Evolutionary conservation across 2,113 vertebrate species (phyloP).

Genomic region (Cololabis saira): DNA sequence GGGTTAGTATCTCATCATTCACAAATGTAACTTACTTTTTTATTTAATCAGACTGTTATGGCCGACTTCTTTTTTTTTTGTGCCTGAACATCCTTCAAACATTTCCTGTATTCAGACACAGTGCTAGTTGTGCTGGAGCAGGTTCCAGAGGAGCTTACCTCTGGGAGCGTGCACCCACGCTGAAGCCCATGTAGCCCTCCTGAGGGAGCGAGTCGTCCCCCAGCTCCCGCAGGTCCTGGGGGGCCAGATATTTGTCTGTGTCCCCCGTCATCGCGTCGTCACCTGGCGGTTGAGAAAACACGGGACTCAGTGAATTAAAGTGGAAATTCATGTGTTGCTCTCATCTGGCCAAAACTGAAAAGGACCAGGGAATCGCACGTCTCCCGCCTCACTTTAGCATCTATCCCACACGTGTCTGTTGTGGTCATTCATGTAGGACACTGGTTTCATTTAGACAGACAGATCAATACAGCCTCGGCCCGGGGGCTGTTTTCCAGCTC

Average conservation of each 20-base stretch:
- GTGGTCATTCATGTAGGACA: background rate
- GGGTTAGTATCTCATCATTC: too few relatives aligned
- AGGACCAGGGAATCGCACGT: too few relatives aligned
- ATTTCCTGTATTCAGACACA: too few relatives aligned
- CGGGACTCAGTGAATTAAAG: background rate
- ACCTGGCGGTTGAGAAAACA: slow-evolving; percentile 77
- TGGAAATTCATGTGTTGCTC: too few relatives aligned
- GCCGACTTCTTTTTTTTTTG: too few relatives aligned
- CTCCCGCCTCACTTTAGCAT: too few relatives aligned
- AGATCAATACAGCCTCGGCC: slow-evolving; percentile 52
- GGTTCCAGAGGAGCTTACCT: slow-evolving; percentile 80
- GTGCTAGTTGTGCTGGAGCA: background rate
- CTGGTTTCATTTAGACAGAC: slow-evolving; percentile 19
- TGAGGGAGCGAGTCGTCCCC: slow-evolving; percentile 97
- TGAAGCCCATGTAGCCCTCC: slow-evolving; percentile 97
- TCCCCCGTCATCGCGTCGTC: slow-evolving; percentile 97
- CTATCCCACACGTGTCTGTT: background rate
- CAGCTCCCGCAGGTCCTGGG: slow-evolving; percentile 94
- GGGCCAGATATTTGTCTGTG: slow-evolving; percentile 95
- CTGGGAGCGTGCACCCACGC: slow-evolving; percentile 93
- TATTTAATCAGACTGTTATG: too few relatives aligned
- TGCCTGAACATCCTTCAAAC: too few relatives aligned
- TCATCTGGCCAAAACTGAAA: too few relatives aligned
- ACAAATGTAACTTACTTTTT: too few relatives aligned
- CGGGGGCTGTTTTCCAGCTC: slow-evolving; percentile 53